phyloP scores from a whole-genome alignment of 2,113 vertebrate genomes.

The Seriola aureovittata region DNA sequence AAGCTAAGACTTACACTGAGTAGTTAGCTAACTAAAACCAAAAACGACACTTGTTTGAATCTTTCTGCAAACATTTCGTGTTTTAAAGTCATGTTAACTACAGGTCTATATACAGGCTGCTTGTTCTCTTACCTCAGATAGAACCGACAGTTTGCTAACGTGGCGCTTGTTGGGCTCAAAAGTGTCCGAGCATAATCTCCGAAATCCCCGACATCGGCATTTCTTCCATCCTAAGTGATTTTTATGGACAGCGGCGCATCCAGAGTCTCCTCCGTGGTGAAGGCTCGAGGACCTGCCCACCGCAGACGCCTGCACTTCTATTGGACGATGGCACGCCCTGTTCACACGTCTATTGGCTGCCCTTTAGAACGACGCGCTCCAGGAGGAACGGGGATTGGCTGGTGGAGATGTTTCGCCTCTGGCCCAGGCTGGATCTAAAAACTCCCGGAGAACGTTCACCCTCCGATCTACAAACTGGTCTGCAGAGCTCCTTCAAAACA shows the following conservation, averaged over 20 bases:
- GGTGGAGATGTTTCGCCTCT: conserved; percentile 56
- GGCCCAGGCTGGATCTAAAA: conserved; percentile 6
- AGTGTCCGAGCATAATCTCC: background rate
- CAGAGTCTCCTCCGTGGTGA: conserved; percentile 10
- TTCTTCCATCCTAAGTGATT: conserved; percentile 42
- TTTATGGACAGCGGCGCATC: conserved; percentile 36
- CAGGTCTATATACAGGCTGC: too few species aligned
- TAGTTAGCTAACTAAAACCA: background rate
- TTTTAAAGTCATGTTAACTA: background rate
- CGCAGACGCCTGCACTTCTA: conserved; percentile 42
- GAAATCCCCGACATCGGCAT: background rate
- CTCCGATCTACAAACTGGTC: too few species aligned
- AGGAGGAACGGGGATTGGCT: conserved; percentile 60
- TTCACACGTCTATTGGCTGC: conserved; percentile 61
- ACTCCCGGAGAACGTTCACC: too few species aligned
- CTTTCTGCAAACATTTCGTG: background rate
- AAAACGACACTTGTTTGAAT: conserved; percentile 25
- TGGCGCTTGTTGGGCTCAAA: background rate
- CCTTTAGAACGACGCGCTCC: background rate
- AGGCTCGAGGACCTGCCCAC: conserved; percentile 41
- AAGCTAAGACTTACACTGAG: too few species aligned
- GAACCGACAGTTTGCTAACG: background rate
- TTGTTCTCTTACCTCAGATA: conserved; percentile 44
- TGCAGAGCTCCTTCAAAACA: background rate
- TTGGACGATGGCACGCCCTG: conserved; percentile 60